phyloP scores from a whole-genome alignment of 2,888 invertebrate species.

The Brenthis ino region DNA sequence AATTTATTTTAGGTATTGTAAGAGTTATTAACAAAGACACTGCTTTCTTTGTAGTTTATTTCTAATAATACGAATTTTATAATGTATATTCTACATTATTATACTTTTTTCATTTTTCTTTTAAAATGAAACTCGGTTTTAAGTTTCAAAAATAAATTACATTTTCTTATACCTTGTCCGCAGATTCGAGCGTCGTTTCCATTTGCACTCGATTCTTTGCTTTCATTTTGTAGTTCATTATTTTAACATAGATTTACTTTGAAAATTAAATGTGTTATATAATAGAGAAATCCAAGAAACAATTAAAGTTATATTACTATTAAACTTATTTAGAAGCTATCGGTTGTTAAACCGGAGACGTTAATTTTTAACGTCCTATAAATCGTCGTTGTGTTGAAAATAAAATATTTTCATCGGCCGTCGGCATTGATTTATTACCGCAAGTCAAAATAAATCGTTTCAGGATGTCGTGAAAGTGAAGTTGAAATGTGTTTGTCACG shows the following conservation, averaged over 20 bases:
- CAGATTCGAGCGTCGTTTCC: slow-evolving; percentile 11
- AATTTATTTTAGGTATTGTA: too few species aligned
- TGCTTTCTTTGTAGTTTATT: too few species aligned
- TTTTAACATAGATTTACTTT: slow-evolving; percentile 9
- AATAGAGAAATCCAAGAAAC: too few species aligned
- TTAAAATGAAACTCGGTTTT: not conserved
- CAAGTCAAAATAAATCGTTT: slow-evolving; percentile 63
- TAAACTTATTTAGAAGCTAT: slow-evolving; percentile 1
- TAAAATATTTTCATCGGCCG: slow-evolving; percentile 63
- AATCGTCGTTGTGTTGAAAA: slow-evolving; percentile 56
- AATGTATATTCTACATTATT: too few species aligned
- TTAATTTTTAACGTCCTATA: slow-evolving; percentile 42
- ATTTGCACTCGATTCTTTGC: slow-evolving; percentile 10
- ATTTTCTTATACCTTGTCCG: slow-evolving; percentile 3
- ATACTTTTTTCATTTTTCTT: too few species aligned
- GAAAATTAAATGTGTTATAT: not conserved
- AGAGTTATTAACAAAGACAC: too few species aligned
- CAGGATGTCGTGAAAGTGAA: slow-evolving; percentile 54
- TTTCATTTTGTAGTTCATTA: slow-evolving; percentile 10
- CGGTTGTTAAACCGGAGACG: slow-evolving; percentile 19
- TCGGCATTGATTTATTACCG: slow-evolving; percentile 58
- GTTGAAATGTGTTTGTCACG: slow-evolving; percentile 35
- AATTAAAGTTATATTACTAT: not conserved
- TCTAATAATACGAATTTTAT: too few species aligned
- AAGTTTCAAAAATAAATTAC: slow-evolving; percentile 1